Evolutionary conservation across 2,888 invertebrate species (phyloP), one percentile per base, ranked within the genome.

Genomic region (Ormyrus thymus): DNA sequence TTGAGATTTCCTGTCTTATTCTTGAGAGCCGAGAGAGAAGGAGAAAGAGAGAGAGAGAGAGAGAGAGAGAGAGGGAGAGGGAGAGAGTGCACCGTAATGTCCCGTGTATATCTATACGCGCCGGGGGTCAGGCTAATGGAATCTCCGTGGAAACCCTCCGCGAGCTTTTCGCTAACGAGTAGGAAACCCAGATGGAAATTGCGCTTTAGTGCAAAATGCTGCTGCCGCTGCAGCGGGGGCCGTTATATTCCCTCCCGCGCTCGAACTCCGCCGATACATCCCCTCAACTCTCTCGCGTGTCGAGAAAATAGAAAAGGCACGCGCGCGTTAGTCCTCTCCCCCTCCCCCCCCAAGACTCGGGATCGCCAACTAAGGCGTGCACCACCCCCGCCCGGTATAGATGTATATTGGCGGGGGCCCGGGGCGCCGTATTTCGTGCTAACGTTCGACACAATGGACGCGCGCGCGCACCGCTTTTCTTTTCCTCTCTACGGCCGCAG

Each of bases 101-200:
- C 50, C 7, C 29, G 7, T 43, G 61, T 51, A 59, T 74, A 59
- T 59, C 58, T n/a, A 66, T n/a, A 59, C 7, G 58, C 51, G 45
- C 29, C 29, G 46, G 48, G 15, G 61, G 71, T 56, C 69, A 69
- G 76, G 76, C 69, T 86, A 84, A 86, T 86, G 83, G 83, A 84
- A 85, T 83, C 84, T 83, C 81, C 81, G 81, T 75, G 81, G 78
- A 71, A 71, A 61, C 43, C 48, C 64, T 43, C 45, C 76, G 82
- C 82, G 83, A 82, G 82, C 81, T 71, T 76, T 71, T 79, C 81
- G 81, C 84, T 83, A 83, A 83, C 84, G 83, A 83, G 81, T 70
- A 65, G 50, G 55, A 65, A 66, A 56, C 74, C 74, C 75, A 70
- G 84, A 84, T 85, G 82, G 82, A 82, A 85, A 85, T 85, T 83